phyloP scores from a whole-genome alignment of 2,888 invertebrate genomes.

The Coremacera marginata region DNA sequence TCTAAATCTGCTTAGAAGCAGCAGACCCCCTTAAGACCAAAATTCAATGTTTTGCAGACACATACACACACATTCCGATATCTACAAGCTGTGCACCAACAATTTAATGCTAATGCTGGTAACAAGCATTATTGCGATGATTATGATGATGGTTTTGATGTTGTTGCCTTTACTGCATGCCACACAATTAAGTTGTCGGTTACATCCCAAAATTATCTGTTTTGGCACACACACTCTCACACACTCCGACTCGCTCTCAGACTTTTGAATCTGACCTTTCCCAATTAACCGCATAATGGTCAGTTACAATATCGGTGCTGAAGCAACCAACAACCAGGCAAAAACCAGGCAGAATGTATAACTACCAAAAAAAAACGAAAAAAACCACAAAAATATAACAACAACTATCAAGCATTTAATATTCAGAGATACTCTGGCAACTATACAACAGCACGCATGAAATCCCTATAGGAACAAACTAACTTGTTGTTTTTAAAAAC shows the following conservation, averaged over 20 bases:
- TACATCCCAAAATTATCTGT: background rate
- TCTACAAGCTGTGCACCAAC: background rate
- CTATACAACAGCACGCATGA: background rate
- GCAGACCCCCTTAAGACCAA: background rate
- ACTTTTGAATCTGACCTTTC: slow-evolving; percentile 40
- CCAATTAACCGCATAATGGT: slow-evolving; percentile 40
- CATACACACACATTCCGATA: background rate
- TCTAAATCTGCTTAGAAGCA: no score
- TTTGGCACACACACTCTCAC: background rate
- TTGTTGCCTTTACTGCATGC: background rate
- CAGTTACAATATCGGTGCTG: slow-evolving; percentile 14
- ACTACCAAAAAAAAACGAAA: background rate
- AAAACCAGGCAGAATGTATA: background rate
- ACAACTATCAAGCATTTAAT: no score
- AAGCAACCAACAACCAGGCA: background rate
- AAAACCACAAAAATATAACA: background rate
- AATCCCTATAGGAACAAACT: no score
- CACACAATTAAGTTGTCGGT: slow-evolving; percentile 20
- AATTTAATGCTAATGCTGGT: background rate
- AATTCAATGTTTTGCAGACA: background rate
- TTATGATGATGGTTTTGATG: background rate
- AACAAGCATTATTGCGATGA: background rate
- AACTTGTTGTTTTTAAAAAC: no score
- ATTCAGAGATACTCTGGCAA: background rate
- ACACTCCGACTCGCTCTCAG: background rate